Percentiles rank a stretch among this genome's conserved stretches.
Evolutionary conservation across 2,888 invertebrate species (phyloP).

Genomic region (Amphipoea oculea): DNA sequence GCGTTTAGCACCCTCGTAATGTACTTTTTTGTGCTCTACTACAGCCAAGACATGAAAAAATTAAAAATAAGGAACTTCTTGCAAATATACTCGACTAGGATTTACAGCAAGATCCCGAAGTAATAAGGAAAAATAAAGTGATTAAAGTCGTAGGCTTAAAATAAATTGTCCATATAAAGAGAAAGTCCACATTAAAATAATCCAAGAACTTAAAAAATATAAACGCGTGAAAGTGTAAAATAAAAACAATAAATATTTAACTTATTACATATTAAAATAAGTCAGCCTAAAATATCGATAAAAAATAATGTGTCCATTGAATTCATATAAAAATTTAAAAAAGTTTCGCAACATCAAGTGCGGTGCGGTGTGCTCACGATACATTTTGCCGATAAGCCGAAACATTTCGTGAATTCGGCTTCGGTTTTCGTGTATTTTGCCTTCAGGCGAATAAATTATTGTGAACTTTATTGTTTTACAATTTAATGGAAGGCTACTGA

Average conservation of each 20-base stretch:
- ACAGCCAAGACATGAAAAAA: no score
- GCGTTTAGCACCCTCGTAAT: no score
- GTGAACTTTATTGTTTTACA: constrained; percentile 63
- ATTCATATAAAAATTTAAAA: constrained; percentile 55
- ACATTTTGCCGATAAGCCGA: constrained; percentile 60
- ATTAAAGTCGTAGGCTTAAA: neutral
- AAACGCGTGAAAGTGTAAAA: constrained; percentile 12
- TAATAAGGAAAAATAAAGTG: neutral
- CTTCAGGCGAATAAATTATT: constrained; percentile 64
- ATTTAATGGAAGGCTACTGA: constrained; percentile 42
- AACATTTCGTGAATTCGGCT: constrained; percentile 56
- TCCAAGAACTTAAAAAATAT: neutral
- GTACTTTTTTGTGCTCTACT: no score
- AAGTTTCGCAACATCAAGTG: constrained; percentile 40
- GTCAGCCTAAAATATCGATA: constrained; percentile 31
- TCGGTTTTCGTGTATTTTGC: constrained; percentile 60
- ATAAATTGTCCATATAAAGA: neutral
- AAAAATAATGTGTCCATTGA: constrained; percentile 63
- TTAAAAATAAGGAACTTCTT: neutral
- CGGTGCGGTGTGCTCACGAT: constrained; percentile 53
- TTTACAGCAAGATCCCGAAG: neutral
- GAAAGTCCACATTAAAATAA: neutral
- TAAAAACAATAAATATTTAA: constrained; percentile 33
- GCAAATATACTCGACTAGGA: neutral
- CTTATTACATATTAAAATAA: constrained; percentile 39